A percentile compares a stretch with the other conserved stretches of the same genome.
Conservation (phyloP, 2,797 vertebrate genomes). For the Microchirus variegatus region DNA sequence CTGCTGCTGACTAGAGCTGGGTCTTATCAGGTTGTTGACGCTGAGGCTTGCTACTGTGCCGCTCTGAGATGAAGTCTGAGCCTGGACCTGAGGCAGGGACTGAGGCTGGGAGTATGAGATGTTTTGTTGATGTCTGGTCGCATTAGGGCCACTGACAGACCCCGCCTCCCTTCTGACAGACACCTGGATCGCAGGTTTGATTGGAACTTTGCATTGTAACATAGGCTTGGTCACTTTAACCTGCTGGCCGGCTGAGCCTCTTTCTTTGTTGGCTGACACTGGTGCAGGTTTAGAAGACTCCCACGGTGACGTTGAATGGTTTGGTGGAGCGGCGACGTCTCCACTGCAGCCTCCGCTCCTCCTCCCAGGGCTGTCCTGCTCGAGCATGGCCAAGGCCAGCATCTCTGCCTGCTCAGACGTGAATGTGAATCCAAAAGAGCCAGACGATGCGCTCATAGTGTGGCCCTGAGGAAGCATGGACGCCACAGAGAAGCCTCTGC, state of each 20-base stretch:
- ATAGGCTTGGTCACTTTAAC: constrained; percentile 77
- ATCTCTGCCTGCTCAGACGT: constrained; percentile 94
- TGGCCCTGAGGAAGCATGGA: constrained; percentile 94
- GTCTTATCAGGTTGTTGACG: constrained; percentile 93
- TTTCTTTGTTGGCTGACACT: constrained; percentile 73
- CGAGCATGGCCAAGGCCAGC: constrained; percentile 93
- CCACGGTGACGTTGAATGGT: constrained; percentile 73
- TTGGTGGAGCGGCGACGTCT: constrained; percentile 64
- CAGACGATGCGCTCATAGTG: constrained; percentile 78
- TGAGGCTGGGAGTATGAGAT: constrained; percentile 84
- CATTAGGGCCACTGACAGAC: constrained; percentile 75
- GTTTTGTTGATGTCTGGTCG: constrained; percentile 81
- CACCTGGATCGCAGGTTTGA: constrained; percentile 79
- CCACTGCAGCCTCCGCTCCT: constrained; percentile 68
- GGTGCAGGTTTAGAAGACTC: constrained; percentile 76
- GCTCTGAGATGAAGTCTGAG: constrained; percentile 70
- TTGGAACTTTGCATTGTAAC: constrained; percentile 62
- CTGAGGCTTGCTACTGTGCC: constrained; percentile 88
- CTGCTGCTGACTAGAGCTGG: constrained; percentile 86
- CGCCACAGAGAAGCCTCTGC: constrained; percentile 94
- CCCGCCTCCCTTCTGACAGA: constrained; percentile 78
- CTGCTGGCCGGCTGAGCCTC: constrained; percentile 67
- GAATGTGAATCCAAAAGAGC: constrained; percentile 89
- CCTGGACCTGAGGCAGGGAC: constrained; percentile 73
- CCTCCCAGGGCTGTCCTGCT: constrained; percentile 88